Conservation (phyloP, 1,140 invertebrate genomes). For the Asbolus verrucosus region DNA sequence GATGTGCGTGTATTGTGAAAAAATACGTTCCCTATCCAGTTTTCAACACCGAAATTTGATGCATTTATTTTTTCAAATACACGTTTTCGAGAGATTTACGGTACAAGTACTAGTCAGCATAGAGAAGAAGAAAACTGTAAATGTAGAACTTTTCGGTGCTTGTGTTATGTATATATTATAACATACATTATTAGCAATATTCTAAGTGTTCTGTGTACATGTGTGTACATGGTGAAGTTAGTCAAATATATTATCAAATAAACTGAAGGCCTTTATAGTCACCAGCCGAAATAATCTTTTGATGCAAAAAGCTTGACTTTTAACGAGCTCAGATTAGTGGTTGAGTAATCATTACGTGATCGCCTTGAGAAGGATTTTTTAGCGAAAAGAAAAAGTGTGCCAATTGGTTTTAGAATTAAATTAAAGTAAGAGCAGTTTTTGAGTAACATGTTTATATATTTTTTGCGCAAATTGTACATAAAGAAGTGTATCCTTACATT, state of each 20-base stretch:
- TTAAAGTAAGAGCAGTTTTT: too few species aligned
- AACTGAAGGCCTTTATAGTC: background rate
- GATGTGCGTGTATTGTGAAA: conserved; percentile 42
- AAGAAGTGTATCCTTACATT: background rate
- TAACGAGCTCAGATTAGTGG: too few species aligned
- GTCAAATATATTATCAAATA: conserved; percentile 48
- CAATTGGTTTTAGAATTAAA: too few species aligned
- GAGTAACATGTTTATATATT: too few species aligned
- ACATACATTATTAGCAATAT: conserved; percentile 50
- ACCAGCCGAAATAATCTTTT: too few species aligned
- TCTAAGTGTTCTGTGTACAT: conserved; percentile 47
- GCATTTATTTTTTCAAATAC: conserved; percentile 39
- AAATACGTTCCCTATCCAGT: conserved; percentile 32
- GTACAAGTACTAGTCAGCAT: conserved; percentile 16
- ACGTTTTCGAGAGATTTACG: background rate
- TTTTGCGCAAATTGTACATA: too few species aligned
- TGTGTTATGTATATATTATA: conserved; percentile 49
- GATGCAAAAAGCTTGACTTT: too few species aligned
- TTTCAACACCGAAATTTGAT: conserved; percentile 19
- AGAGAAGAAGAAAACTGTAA: conserved; percentile 11
- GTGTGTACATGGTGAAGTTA: conserved; percentile 43
- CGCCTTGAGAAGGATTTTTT: too few species aligned
- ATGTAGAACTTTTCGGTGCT: conserved; percentile 41
- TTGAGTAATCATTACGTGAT: too few species aligned
- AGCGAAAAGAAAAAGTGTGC: too few species aligned